Base-by-base conservation (phyloP, 2,888 invertebrate species). In the Caenorhabditis parvicauda region DNA sequence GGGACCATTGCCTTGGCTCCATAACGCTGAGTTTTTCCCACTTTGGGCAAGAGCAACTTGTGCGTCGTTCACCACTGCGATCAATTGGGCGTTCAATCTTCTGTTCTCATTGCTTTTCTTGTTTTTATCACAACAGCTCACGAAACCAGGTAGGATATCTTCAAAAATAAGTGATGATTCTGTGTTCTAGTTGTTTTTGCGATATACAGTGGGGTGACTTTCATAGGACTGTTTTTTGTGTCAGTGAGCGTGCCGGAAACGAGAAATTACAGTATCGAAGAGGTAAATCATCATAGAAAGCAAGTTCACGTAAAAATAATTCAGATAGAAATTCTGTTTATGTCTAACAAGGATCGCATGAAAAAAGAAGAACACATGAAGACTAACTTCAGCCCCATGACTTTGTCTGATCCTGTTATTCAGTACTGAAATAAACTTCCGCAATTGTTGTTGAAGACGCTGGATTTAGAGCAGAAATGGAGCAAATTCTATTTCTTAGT, bases 1-100 rank as follows among this genome's bases (percentile, higher is more conserved):
- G 22, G 22, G n/a, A n/a, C 84, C 84, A 2, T 84, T 85, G 82
- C 85, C 85, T 1, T 86, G 86, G 86, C 85, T 85, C 4, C 82
- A 85, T 57, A 86, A 85, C 72, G 83, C 85, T 2, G 85, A 86
- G 75, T 85, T 86, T 43, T 86, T 83, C 68, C 85, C 85, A 0
- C 74, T 82, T 35, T 85, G 85, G 85, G 85, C 85, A 0, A 75
- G 86, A 32, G 43, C 52, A 12, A 67, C 84, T 0, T 83, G 84
- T 44, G 63, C 63, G 9, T 56, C 64, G 2, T 32, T 32, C 32
- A 7, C 32, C 7, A 32, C 32, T 32, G 12, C 32, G 9, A 32
- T 47, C 0, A 69, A 81, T 35, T 86, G 85, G 85, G 64, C 82
- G 6, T 83, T 82, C 66, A 86, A 85, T 67, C 77, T 86, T 27